phyloP scores from a whole-genome alignment of 2,888 invertebrate genomes.

The Steinernema carpocapsae region DNA sequence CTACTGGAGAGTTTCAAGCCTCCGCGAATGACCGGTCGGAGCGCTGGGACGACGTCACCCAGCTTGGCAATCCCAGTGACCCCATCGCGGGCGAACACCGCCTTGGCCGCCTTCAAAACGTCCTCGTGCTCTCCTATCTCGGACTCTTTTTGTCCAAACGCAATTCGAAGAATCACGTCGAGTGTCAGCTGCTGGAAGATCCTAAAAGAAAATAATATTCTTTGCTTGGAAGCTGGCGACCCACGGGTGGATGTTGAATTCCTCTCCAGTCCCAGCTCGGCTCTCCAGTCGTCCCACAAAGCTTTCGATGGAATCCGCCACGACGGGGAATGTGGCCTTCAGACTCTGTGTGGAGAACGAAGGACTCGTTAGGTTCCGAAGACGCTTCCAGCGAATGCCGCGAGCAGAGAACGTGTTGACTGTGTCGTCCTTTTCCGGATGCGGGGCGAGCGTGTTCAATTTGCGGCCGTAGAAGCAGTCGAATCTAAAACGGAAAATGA shows the following conservation, averaged over 20 bases:
- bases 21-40: not conserved
- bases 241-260: not conserved
- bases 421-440: not conserved
- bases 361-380: not conserved
- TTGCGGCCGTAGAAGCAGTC: not conserved
- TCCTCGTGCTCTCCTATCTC: too few relatives aligned
- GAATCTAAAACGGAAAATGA: too few relatives aligned
- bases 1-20: too few relatives aligned
- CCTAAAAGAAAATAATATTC: not conserved
- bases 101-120: not conserved
- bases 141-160: conserved; percentile 47
- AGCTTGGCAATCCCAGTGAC: not conserved
- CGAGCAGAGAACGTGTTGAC: not conserved
- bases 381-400: not conserved
- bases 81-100: not conserved
- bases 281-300: not conserved
- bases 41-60: not conserved
- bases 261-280: not conserved
- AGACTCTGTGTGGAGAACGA: not conserved
- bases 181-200: conserved; percentile 54
- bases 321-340: not conserved
- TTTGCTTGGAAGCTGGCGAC: not conserved
- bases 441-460: not conserved
- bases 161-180: conserved; percentile 52
- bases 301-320: not conserved